Evolutionary conservation across 1,140 invertebrate species (phyloP).

Genomic region (Drosophila nebulosa): DNA sequence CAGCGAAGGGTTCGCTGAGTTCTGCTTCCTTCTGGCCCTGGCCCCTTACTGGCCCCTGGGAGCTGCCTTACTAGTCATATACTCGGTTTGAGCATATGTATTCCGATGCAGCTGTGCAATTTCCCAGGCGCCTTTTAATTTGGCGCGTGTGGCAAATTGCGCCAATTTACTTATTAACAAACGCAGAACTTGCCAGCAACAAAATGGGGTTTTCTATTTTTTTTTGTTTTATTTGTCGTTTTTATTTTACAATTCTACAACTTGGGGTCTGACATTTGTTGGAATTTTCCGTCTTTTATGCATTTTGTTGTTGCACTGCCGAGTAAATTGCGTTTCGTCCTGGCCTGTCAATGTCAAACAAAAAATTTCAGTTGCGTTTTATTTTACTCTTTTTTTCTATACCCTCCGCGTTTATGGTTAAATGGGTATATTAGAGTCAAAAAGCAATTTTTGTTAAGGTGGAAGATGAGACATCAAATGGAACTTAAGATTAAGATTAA

Average conservation of each 20-base stretch:
- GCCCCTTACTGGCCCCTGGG: slow-evolving; percentile 32
- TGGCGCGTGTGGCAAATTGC: slow-evolving; percentile 73
- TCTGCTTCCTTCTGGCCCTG: slow-evolving; percentile 21
- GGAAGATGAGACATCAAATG: too few species aligned
- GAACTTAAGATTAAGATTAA: too few species aligned
- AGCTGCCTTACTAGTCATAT: neutral
- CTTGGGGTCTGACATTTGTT: slow-evolving; percentile 24
- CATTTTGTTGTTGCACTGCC: neutral
- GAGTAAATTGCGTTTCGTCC: slow-evolving; percentile 67
- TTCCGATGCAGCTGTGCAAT: slow-evolving; percentile 38
- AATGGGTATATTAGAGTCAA: neutral
- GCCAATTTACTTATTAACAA: slow-evolving; percentile 72
- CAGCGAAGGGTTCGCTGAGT: slow-evolving; percentile 54
- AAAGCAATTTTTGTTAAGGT: too few species aligned
- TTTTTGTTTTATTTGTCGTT: neutral
- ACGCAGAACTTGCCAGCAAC: slow-evolving; percentile 41
- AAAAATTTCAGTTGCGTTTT: slow-evolving; percentile 49
- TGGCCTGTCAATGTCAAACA: slow-evolving; percentile 67
- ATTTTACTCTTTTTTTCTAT: neutral
- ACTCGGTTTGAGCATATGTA: neutral
- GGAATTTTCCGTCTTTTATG: slow-evolving; percentile 30
- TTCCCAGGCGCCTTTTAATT: slow-evolving; percentile 68
- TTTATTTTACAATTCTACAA: slow-evolving; percentile 27
- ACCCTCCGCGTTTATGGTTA: neutral
- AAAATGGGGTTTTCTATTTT: slow-evolving; percentile 1